These are phyloP conservation scores for Otocyon megalotis DNA, from an alignment of 2,113 vertebrate genomes.

Conservation along the genomic window DNA sequence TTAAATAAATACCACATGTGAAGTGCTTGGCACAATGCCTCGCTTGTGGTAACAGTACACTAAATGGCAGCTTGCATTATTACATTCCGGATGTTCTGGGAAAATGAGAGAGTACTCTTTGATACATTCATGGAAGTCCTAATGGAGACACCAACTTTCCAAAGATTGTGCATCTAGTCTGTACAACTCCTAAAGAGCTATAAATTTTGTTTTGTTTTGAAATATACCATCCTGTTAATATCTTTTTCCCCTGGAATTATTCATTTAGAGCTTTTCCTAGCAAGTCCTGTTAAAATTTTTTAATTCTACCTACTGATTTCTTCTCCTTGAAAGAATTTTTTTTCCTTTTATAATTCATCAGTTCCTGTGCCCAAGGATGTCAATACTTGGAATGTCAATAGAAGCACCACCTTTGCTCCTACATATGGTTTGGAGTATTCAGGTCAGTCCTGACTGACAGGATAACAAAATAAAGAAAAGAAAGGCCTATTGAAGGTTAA, in stretches of 20 bases:
- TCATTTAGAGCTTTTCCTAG: neutral
- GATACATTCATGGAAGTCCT: neutral
- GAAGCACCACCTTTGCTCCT: neutral
- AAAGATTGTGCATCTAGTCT: neutral
- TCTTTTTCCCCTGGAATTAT: neutral
- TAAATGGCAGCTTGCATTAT: neutral
- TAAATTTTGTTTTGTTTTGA: conserved; percentile 28
- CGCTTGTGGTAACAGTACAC: neutral
- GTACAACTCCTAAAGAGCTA: neutral
- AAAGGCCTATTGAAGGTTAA: conserved; percentile 29
- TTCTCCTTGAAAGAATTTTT: conserved; percentile 49
- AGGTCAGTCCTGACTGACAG: conserved; percentile 28
- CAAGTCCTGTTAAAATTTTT: neutral
- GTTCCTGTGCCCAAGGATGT: neutral
- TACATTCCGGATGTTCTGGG: neutral
- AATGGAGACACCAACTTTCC: neutral
- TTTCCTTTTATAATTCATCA: neutral
- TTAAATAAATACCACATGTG: neutral
- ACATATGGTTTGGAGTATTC: neutral
- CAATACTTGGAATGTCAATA: neutral
- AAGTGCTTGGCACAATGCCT: neutral
- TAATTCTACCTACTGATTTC: neutral
- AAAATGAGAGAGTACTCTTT: neutral
- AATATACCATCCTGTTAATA: neutral
- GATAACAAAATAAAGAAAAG: conserved; percentile 61